These are phyloP conservation scores for Callocephalon fimbriatum DNA, from an alignment of 2,113 vertebrate genomes.

Conservation along the genomic window DNA sequence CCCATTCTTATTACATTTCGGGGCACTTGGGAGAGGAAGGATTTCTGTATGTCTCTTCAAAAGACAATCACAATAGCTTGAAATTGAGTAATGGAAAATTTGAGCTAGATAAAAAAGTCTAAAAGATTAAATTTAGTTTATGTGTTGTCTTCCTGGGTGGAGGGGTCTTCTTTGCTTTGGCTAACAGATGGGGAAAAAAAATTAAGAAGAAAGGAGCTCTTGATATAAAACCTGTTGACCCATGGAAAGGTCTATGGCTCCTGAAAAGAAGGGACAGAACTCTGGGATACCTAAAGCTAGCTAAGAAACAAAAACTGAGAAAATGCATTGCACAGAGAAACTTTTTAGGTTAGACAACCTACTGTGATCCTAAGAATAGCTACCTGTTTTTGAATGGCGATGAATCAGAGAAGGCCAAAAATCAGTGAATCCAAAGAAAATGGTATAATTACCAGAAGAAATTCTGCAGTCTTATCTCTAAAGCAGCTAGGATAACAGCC, in stretches of 20 bases:
- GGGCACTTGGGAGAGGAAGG: neutral
- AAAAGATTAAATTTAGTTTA: neutral
- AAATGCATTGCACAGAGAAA: neutral
- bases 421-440: neutral
- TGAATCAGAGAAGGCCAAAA: neutral
- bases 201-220: neutral
- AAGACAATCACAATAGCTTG: neutral
- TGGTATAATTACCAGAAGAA: neutral
- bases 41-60: neutral
- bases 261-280: neutral
- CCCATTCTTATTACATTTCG: constrained; percentile 1
- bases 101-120: neutral
- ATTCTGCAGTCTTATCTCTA: neutral
- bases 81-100: neutral
- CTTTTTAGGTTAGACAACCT: neutral
- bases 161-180: neutral
- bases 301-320: neutral
- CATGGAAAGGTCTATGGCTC: neutral
- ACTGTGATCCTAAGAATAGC: neutral
- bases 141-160: neutral
- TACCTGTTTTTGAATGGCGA: neutral
- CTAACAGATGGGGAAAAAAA: neutral
- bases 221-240: neutral
- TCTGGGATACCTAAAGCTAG: neutral
- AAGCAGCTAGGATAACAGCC: neutral